These are phyloP conservation scores for Cosmorhoe ocellata DNA, from an alignment of 2,888 invertebrate species.

Conservation along the genomic window DNA sequence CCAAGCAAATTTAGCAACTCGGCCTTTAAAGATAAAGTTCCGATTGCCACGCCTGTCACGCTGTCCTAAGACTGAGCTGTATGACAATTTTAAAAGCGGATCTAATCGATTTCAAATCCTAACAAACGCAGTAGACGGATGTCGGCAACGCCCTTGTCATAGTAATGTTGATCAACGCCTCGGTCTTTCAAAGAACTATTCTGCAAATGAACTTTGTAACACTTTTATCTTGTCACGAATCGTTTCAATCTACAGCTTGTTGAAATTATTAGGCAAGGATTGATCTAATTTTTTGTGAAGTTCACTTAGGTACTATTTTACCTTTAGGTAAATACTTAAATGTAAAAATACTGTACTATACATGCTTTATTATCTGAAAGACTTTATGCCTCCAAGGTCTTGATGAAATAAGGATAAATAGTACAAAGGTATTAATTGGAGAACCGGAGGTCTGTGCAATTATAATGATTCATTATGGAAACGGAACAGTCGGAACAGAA, in stretches of 20 bases:
- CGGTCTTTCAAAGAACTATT: slow-evolving; percentile 40
- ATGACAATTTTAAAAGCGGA: slow-evolving; percentile 72
- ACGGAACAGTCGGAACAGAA: slow-evolving; percentile 49
- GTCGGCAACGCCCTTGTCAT: slow-evolving; percentile 72
- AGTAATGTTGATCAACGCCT: slow-evolving; percentile 43
- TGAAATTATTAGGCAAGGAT: slow-evolving; percentile 28
- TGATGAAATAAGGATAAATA: slow-evolving; percentile 19
- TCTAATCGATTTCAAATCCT: slow-evolving; percentile 69
- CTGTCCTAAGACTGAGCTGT: slow-evolving; percentile 48
- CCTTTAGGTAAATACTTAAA: too few relatives aligned
- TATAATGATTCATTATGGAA: slow-evolving; percentile 66
- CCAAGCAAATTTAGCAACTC: slow-evolving; percentile 60
- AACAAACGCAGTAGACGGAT: slow-evolving; percentile 65
- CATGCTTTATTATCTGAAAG: too few relatives aligned
- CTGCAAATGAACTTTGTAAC: slow-evolving; percentile 37
- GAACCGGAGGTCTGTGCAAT: slow-evolving; percentile 53
- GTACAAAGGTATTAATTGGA: slow-evolving; percentile 42
- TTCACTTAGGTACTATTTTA: too few relatives aligned
- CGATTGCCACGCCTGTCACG: slow-evolving; percentile 49
- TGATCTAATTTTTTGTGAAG: too few relatives aligned
- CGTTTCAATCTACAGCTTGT: slow-evolving; percentile 27
- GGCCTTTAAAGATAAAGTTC: slow-evolving; percentile 54
- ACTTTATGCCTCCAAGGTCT: slow-evolving; percentile 5
- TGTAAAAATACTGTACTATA: too few relatives aligned
- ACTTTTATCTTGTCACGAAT: slow-evolving; percentile 33